These are phyloP conservation scores for Trachops cirrhosus DNA, from an alignment of 2,797 vertebrate species.

Conservation along the genomic window DNA sequence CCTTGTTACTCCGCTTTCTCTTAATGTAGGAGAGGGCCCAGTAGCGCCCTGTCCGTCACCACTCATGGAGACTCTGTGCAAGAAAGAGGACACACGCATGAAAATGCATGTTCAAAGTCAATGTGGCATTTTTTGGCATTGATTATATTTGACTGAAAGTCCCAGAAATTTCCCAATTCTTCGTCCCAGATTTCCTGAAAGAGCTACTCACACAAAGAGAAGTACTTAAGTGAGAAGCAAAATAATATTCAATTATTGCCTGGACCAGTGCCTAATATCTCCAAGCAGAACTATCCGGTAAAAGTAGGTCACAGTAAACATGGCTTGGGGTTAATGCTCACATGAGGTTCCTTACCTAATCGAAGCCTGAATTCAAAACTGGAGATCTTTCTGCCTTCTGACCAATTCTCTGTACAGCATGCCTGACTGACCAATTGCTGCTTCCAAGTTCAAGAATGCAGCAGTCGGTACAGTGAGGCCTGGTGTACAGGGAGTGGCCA, in stretches of 20 bases:
- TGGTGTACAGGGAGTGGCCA: too few species aligned
- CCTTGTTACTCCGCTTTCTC: neutral
- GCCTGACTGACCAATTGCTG: too few species aligned
- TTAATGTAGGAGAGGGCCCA: neutral
- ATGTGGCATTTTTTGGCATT: neutral
- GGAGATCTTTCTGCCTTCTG: neutral
- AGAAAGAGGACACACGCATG: neutral
- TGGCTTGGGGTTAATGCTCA: neutral
- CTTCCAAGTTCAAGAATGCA: neutral
- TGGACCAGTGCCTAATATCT: neutral
- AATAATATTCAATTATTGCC: neutral
- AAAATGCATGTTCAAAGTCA: neutral
- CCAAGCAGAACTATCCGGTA: neutral
- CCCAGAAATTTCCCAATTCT: neutral
- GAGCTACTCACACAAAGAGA: neutral
- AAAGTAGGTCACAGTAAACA: neutral
- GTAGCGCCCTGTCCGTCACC: neutral
- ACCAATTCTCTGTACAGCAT: neutral
- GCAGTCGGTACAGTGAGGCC: neutral
- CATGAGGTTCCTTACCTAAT: neutral
- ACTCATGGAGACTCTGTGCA: neutral
- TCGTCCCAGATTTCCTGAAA: neutral
- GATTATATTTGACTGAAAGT: neutral
- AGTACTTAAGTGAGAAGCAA: neutral
- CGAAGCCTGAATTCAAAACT: neutral